Evolutionary conservation across 64 coral and sea anemone species (phyloP).

Genomic region (Anthopleura sola): DNA sequence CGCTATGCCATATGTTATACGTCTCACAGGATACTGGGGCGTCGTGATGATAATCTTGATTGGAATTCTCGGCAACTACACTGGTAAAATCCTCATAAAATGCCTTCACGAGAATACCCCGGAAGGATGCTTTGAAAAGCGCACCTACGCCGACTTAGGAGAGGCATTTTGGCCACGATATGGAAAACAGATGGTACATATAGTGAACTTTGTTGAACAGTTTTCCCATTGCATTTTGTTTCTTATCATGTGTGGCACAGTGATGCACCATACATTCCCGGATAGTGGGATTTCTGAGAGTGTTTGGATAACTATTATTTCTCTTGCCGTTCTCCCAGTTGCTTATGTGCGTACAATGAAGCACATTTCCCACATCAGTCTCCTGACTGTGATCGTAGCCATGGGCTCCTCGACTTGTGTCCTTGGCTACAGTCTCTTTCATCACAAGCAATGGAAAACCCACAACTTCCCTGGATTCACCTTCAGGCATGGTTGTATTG

Average conservation of each 20-base stretch:
- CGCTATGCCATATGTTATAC: conserved; percentile 86
- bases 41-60: conserved; percentile 74
- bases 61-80: conserved; percentile 85
- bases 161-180: conserved; percentile 89
- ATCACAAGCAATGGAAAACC: conserved; percentile 72
- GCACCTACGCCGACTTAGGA: conserved; percentile 79
- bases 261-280: conserved; percentile 86
- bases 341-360: conserved; percentile 83
- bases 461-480: conserved; percentile 66
- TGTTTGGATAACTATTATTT: conserved; percentile 83
- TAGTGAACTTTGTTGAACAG: conserved; percentile 90
- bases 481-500: conserved; percentile 73
- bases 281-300: conserved; percentile 86
- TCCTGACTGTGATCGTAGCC: conserved; percentile 83
- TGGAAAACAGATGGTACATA: conserved; percentile 79
- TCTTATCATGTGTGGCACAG: conserved; percentile 91
- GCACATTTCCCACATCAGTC: conserved; percentile 86
- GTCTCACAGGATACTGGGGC: conserved; percentile 88
- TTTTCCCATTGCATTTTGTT: conserved; percentile 91
- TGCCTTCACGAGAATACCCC: conserved; percentile 79
- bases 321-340: conserved; percentile 73
- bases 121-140: conserved; percentile 54
- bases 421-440: conserved; percentile 59
- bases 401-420: conserved; percentile 83
- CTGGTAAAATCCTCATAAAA: conserved; percentile 84